Evolutionary conservation across 2,113 vertebrate genomes (phyloP), one percentile per base, ranked within the genome.

Genomic region (Megaptera novaeangliae): DNA sequence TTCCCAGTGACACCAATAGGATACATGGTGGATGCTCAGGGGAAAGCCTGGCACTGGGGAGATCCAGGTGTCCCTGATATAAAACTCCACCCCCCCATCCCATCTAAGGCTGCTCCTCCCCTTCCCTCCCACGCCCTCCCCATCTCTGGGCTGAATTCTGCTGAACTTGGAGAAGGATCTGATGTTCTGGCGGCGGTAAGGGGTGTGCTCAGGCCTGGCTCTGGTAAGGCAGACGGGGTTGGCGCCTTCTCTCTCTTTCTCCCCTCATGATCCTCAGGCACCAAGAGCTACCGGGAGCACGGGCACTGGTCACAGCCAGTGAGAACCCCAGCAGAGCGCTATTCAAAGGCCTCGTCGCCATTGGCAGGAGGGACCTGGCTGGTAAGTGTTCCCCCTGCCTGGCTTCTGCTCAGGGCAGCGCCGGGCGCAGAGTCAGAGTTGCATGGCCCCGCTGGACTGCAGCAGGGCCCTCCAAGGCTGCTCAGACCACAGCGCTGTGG

Each of bases 261-360:
- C 34, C 25, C 36, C 23, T 68, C 46, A 0, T 15, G 15, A 5
- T 96, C 78, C 15, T 63, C 98, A 99, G 99, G 99, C 66, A 98
- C 97, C 87, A 99, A 99, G 96, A 99, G 99, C 98, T 99, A 99
- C 97, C 99, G 98, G 97, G 99, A 99, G 78, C 99, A 99, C 0
- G 99, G 99, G 6, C 99, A 99, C 94, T 97, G 99, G 95, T 97
- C 91, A 95, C 81, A 1, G 98, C 99, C 0, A 98, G 98, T 34
- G 98, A 99, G 96, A 99, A 99, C 96, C 99, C 99, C 17, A 98
- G 99, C 98, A 99, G 99, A 98, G 99, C 96, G 23, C 98, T 99
- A 4, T 99, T 99, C 0, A 99, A 99, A 98, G 99, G 99, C 29
- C 99, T 99, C 0, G 98, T 99, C 72, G 99, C 99, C 71, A 99